Evolutionary conservation across 1,140 invertebrate species (phyloP).

Genomic region (Polyergus mexicanus): DNA sequence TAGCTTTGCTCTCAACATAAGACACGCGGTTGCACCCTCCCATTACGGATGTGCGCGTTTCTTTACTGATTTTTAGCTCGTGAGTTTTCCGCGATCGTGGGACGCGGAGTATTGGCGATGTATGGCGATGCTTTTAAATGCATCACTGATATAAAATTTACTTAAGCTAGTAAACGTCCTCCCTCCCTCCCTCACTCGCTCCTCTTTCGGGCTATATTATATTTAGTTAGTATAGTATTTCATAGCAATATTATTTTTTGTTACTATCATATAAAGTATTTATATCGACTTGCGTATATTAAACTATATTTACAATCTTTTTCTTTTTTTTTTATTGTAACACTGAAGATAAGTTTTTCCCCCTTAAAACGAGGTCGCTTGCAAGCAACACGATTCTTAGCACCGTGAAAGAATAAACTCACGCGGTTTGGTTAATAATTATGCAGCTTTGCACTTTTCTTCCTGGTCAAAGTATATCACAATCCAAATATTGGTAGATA

Average conservation of each 20-base stretch:
- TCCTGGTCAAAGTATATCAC: constrained; percentile 79
- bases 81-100: constrained; percentile 65
- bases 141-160: constrained; percentile 86
- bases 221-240: constrained; percentile 81
- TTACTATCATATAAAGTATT: constrained; percentile 85
- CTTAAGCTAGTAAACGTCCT: constrained; percentile 83
- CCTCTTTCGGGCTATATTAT: constrained; percentile 74
- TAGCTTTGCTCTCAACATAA: constrained; percentile 53
- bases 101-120: constrained; percentile 76
- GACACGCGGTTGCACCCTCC: constrained; percentile 52
- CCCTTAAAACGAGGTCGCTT: constrained; percentile 65
- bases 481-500: constrained; percentile 79
- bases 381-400: constrained; percentile 65
- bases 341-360: constrained; percentile 76
- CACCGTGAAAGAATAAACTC: constrained; percentile 66
- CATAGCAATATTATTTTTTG: constrained; percentile 81
- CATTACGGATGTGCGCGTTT: constrained; percentile 64
- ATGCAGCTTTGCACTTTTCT: constrained; percentile 69
- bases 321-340: constrained; percentile 77
- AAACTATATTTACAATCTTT: constrained; percentile 86
- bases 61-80: constrained; percentile 68
- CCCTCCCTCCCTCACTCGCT: background rate
- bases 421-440: constrained; percentile 65
- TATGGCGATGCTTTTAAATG: constrained; percentile 79
- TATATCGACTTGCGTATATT: constrained; percentile 85